Base-by-base conservation (phyloP, 2,113 vertebrate species). In the Carassius auratus region DNA sequence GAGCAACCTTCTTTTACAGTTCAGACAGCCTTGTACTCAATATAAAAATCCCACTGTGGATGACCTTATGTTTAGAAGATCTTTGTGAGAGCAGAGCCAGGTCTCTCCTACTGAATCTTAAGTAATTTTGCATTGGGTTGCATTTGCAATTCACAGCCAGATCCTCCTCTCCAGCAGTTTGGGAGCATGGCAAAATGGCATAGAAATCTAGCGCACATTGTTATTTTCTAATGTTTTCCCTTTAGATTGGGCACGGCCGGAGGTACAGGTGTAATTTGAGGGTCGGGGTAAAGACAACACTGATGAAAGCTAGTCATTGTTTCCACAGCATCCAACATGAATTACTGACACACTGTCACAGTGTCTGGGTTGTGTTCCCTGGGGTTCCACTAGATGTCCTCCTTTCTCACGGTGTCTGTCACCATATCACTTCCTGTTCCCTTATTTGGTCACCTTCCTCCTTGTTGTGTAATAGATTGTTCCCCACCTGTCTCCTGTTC, bases 21-120 rank as follows among this genome's bases (percentile, higher is more conserved):
- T 76, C 90, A 92, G 87, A 87, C 84, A 57, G 79, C n/a, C 26
- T 84, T 87, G 38, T 52, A 75, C 76, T 86, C 26, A 30, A 86
- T 84, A 76, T 66, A 82, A 69, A 91, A 85, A 82, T 64, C 83
- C 61, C 8, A 81, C 57, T 0, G 45, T 6, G 48, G 30, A 33
- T 59, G 23, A 13, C 17, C 87, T 89, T 84, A 89, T 83, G 82
- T 88, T 86, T 77, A 83, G 87, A 76, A 87, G 87, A 88, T 90
- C 81, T 88, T 76, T 76, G 69, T 76, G 84, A 85, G 78, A 88
- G 85, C 85, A 88, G 78, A 68, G 61, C 15, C 8, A 87, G 85
- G 30, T n/a, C 5, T 33, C 50, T 77, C 15, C 26, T 57, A 3
- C 17, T 59, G 52, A 78, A 78, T 59, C 17, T 59, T 55, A 78